Evolutionary conservation across 2,888 invertebrate genomes (phyloP).

Genomic region (Eristalinus aeneus): DNA sequence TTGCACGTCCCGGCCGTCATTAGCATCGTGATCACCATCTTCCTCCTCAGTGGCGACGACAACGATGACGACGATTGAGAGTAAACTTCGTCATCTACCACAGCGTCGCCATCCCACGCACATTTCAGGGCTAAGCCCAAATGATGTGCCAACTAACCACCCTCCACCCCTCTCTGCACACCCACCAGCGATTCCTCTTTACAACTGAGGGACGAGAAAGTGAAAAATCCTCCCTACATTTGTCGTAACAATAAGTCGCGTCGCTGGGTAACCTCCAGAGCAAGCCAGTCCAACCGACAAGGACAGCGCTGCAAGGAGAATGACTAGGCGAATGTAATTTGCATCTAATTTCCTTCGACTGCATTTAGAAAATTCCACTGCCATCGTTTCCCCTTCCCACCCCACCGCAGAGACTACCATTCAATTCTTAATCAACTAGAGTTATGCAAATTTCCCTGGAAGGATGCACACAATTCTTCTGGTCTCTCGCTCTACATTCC

Average conservation of each 20-base stretch:
- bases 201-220: not conserved
- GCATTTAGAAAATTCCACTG: conserved; percentile 37
- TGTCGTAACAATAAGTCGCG: conserved; percentile 41
- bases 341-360: conserved; percentile 64
- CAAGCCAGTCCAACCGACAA: conserved; percentile 5
- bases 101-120: conserved; percentile 38
- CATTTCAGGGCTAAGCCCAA: conserved; percentile 8
- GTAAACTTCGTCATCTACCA: conserved; percentile 5
- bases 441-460: conserved; percentile 59
- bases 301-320: conserved; percentile 28
- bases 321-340: conserved; percentile 53
- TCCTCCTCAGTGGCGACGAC: conserved; percentile 3
- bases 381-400: not conserved
- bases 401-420: not conserved
- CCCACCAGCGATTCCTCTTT: conserved; percentile 5
- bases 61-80: not conserved
- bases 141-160: not conserved
- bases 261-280: conserved; percentile 8
- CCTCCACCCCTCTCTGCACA: not conserved
- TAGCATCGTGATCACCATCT: conserved; percentile 60
- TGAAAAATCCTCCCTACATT: conserved; percentile 35
- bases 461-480: conserved; percentile 38
- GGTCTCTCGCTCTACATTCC: conserved; percentile 24
- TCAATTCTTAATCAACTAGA: conserved; percentile 55
- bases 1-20: conserved; percentile 30